Conservation (phyloP, 2,888 invertebrate species). For the Drosophila monieri region DNA sequence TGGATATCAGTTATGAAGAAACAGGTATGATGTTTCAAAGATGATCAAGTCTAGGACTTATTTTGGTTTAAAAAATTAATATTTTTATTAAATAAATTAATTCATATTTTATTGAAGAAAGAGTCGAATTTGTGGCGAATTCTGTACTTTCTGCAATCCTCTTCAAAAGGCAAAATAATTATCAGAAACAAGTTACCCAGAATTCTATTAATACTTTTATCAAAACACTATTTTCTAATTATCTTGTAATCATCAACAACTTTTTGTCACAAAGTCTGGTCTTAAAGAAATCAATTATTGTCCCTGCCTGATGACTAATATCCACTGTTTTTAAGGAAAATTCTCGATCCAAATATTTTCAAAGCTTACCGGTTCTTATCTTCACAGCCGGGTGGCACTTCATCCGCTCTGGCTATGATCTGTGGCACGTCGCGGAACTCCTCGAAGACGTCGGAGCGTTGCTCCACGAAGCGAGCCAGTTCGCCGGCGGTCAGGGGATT, state of each 20-base stretch:
- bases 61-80: too few relatives aligned
- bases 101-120: too few relatives aligned
- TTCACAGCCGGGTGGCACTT: conserved; percentile 94
- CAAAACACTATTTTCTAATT: too few relatives aligned
- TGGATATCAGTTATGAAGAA: neutral
- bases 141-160: too few relatives aligned
- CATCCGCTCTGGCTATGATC: conserved; percentile 90
- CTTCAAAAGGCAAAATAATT: too few relatives aligned
- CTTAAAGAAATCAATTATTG: too few relatives aligned
- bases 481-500: conserved; percentile 90
- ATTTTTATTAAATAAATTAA: too few relatives aligned
- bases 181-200: too few relatives aligned
- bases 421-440: conserved; percentile 94
- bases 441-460: conserved; percentile 89
- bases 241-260: too few relatives aligned
- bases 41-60: neutral
- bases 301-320: neutral
- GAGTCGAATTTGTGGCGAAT: too few relatives aligned
- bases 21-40: neutral
- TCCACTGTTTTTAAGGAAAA: neutral
- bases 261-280: too few relatives aligned
- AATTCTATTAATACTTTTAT: too few relatives aligned
- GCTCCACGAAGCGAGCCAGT: conserved; percentile 89
- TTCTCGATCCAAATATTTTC: neutral
- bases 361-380: conserved; percentile 89